Evolutionary conservation across 1,140 invertebrate species (phyloP), one percentile per base, ranked within the genome.

Genomic region (Aphis craccivora): DNA sequence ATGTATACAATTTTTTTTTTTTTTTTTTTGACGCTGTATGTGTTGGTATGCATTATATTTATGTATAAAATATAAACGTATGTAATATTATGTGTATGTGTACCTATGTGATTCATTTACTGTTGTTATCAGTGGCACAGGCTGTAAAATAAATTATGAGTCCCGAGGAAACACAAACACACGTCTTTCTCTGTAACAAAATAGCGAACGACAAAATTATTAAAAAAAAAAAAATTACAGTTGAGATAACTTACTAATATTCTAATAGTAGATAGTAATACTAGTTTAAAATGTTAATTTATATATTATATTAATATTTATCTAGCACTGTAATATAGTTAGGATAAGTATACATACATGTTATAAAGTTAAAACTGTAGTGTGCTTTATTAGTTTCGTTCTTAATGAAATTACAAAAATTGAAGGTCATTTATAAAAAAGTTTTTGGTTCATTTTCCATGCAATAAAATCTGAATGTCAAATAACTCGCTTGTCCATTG

Each of bases 361-460:
- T 76, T 76, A 76, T 76, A n/a, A 14, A 76, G 5, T 76, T 76
- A 76, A 18, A 76, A n/a, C 30, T n/a, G 30, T 3, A 40, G 37
- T 7, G n/a, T 14, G n/a, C 14, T 87, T 87, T 87, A 87, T 45
- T 11, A 87, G 84, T 14, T 40, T 40, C 84, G 43, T n/a, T 48
- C 40, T 88, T 88, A 35, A 88, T 25, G 87, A 53, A 89, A 37
- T 89, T 35, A 51, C 20, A 88, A n/a, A 88, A 22, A 88, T 35
- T 8, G 30, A 43, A 25, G 37, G 88, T 1, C 7, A 55, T 55
- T 89, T 89, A 30, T 22, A 23, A 40, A 25, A 89, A 89, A 55
- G n/a, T 23, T 55, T 89, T 55, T 55, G n/a, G n/a, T 35, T 51
- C 7, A 53, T 89, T 55, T 37, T 89, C 22, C 48, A 5, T 25